phyloP scores from a whole-genome alignment of 2,797 vertebrate genomes.

The Hyperoplus lanceolatus region DNA sequence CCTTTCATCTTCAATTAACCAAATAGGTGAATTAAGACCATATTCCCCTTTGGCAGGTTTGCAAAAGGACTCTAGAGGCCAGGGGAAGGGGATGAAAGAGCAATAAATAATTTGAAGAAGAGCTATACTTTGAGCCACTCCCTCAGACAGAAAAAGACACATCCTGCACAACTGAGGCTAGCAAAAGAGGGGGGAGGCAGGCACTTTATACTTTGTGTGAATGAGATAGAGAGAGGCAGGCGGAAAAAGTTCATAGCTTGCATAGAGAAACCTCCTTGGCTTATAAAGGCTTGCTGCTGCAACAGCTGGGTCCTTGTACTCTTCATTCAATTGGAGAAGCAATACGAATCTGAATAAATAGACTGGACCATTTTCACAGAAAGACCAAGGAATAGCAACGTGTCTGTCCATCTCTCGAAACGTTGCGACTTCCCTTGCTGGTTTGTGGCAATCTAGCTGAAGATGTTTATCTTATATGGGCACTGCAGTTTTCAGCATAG shows the following conservation, averaged over 20 bases:
- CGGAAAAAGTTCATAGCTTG: constrained; percentile 22
- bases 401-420: neutral
- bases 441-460: neutral
- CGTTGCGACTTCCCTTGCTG: neutral
- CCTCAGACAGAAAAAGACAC: constrained; percentile 33
- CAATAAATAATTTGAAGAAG: constrained; percentile 67
- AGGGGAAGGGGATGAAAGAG: constrained; percentile 31
- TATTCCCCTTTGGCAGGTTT: constrained; percentile 44
- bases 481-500: neutral
- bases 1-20: constrained; percentile 56
- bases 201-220: neutral
- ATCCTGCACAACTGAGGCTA: constrained; percentile 6
- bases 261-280: constrained; percentile 19
- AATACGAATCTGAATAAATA: constrained; percentile 27
- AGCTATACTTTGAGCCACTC: constrained; percentile 40
- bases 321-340: constrained; percentile 26
- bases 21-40: constrained; percentile 49
- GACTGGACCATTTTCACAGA: constrained; percentile 21
- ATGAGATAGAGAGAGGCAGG: constrained; percentile 11
- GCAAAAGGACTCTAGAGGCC: constrained; percentile 30
- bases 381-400: neutral
- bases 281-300: constrained; percentile 18
- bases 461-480: neutral
- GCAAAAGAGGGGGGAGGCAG: constrained; percentile 12
- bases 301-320: constrained; percentile 48